phyloP scores from a whole-genome alignment of 2,113 vertebrate species.

The Xyliphius kryptos region DNA sequence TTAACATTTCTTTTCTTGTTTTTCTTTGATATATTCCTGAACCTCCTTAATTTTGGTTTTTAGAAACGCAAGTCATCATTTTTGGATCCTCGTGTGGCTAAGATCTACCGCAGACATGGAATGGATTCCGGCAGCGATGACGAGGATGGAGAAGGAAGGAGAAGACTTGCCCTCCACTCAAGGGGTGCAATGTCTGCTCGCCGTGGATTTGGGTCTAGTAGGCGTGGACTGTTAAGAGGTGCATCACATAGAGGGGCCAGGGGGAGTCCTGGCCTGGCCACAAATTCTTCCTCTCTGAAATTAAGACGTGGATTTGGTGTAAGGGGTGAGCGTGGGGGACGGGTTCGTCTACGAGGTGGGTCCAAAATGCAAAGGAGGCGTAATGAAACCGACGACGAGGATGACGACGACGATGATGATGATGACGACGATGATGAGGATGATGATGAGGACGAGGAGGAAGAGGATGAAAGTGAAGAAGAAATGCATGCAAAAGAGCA shows the following conservation, averaged over 20 bases:
- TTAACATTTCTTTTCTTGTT: background rate
- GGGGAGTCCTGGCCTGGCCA: conserved; percentile 42
- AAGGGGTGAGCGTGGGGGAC: conserved; percentile 52
- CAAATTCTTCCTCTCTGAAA: conserved; percentile 45
- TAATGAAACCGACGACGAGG: conserved; percentile 61
- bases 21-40: background rate
- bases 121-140: conserved; percentile 62
- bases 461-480: conserved; percentile 54
- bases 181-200: conserved; percentile 63
- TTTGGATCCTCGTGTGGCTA: conserved; percentile 61
- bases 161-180: conserved; percentile 44
- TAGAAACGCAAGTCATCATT: conserved; percentile 64
- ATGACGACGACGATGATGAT: conserved; percentile 52
- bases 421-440: conserved; percentile 49
- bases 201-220: conserved; percentile 48
- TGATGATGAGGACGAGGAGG: conserved; percentile 32
- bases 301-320: conserved; percentile 51
- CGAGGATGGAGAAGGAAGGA: conserved; percentile 58
- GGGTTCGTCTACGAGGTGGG: conserved; percentile 61
- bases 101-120: conserved; percentile 60
- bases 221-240: conserved; percentile 59
- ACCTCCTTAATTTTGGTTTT: background rate
- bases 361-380: conserved; percentile 61
- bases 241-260: conserved; percentile 47
- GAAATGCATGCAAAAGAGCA: conserved; percentile 37